A percentile compares a stretch with the other conserved stretches of the same genome.
phyloP scores from a whole-genome alignment of 37 sponge, comb jelly and placozoan species.

The Oopsacas minuta region DNA sequence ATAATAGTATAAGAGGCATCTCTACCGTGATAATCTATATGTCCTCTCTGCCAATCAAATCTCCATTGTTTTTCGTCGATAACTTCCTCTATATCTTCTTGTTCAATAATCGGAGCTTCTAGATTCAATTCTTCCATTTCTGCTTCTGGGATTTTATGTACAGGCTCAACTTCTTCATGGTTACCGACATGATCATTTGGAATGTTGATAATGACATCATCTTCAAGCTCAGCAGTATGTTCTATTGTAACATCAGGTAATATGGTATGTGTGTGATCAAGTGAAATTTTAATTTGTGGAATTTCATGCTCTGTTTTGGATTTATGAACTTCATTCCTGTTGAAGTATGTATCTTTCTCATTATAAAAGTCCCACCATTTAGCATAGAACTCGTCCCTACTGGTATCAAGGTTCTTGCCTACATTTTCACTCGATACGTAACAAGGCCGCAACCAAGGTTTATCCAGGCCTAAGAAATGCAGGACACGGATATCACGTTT shows the following conservation, averaged over 20 bases:
- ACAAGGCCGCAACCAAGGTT: background rate
- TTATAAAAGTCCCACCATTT: constrained; percentile 4
- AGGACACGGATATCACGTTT: background rate
- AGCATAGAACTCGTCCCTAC: background rate
- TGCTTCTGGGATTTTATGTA: background rate
- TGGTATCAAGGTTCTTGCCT: background rate
- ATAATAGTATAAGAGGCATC: background rate
- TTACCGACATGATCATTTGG: background rate
- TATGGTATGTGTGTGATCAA: background rate
- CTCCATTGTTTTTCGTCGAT: background rate
- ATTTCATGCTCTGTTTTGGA: background rate
- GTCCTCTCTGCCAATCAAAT: constrained; percentile 1
- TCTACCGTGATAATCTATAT: background rate
- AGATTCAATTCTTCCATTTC: background rate
- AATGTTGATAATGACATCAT: background rate
- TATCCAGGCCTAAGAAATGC: background rate
- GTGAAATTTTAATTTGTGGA: background rate
- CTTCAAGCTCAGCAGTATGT: background rate
- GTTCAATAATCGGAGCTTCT: background rate
- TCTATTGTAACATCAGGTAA: background rate
- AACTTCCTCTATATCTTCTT: background rate
- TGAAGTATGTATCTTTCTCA: background rate
- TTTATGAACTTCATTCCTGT: background rate
- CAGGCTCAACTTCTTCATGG: background rate
- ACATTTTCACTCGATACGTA: background rate